phyloP scores from a whole-genome alignment of 2,797 vertebrate species.

The Ambastaia sidthimunki region DNA sequence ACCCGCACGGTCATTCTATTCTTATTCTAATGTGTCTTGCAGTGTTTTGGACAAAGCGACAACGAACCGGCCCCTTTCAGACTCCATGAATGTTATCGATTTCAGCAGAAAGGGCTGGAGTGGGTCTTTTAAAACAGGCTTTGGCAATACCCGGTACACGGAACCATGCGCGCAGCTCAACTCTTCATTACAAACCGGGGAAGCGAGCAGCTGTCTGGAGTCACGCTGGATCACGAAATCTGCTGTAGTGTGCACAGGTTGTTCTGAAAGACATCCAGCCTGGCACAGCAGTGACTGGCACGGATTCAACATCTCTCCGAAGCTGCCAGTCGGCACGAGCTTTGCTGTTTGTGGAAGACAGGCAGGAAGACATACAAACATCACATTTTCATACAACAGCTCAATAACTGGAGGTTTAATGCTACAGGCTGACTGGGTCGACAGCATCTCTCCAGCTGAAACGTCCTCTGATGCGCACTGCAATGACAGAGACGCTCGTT shows the following conservation, averaged over 20 bases:
- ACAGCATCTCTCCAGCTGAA: conserved; percentile 17
- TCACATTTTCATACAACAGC: conserved; percentile 3
- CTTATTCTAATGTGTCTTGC: conserved; percentile 49
- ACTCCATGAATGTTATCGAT: conserved; percentile 73
- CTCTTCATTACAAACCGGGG: conserved; percentile 22
- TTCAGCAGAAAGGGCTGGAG: conserved; percentile 64
- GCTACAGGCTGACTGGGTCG: background rate
- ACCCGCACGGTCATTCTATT: conserved; percentile 53
- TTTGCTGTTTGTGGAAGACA: conserved; percentile 16
- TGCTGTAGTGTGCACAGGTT: conserved; percentile 36
- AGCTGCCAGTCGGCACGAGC: background rate
- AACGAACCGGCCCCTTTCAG: conserved; percentile 68
- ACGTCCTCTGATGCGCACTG: background rate
- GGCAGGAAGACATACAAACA: background rate
- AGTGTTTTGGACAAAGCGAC: conserved; percentile 53
- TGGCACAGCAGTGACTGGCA: conserved; percentile 28
- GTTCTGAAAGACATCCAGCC: conserved; percentile 42
- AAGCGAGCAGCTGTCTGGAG: conserved; percentile 59
- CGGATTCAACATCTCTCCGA: conserved; percentile 29
- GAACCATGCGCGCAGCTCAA: conserved; percentile 27
- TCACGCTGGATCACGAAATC: conserved; percentile 60
- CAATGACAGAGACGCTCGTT: conserved; percentile 25
- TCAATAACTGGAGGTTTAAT: background rate
- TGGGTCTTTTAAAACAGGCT: conserved; percentile 58
- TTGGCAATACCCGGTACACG: conserved; percentile 49